Conservation (phyloP, 2,797 vertebrate species). For the Hoplostethus atlanticus region DNA sequence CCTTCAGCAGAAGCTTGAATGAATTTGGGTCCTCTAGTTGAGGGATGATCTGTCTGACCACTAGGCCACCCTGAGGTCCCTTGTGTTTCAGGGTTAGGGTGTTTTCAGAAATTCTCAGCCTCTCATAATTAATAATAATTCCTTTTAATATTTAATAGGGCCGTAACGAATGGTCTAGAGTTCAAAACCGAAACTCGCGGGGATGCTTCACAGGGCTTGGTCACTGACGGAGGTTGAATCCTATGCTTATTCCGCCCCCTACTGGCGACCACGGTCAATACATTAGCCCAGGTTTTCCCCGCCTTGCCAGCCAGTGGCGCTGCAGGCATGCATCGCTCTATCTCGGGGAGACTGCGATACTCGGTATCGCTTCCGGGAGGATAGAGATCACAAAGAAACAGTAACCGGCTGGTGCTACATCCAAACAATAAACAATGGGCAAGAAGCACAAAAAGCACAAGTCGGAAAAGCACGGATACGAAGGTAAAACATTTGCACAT, state of each 20-base stretch:
- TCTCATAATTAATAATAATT: background rate
- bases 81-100: background rate
- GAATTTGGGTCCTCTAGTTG: no score
- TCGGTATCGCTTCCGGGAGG: slow-evolving; percentile 41
- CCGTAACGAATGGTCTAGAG: background rate
- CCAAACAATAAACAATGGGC: slow-evolving; percentile 87
- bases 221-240: background rate
- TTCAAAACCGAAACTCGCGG: background rate
- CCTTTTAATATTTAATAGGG: background rate
- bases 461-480: slow-evolving; percentile 92
- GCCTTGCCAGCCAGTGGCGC: slow-evolving; percentile 71
- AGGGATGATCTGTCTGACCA: no score
- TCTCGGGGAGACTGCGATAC: background rate
- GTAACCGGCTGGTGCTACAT: slow-evolving; percentile 2
- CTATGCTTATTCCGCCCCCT: slow-evolving; percentile 51
- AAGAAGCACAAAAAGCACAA: slow-evolving; percentile 98
- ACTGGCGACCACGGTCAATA: background rate
- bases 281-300: background rate
- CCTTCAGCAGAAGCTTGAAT: no score
- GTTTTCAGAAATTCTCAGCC: background rate
- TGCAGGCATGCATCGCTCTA: background rate
- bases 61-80: background rate
- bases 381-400: slow-evolving; percentile 29
- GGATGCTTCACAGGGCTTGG: background rate
- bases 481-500: slow-evolving; percentile 81